These are phyloP conservation scores for Drosophila nikananu DNA, from an alignment of 1,140 invertebrate species.

Conservation along the genomic window DNA sequence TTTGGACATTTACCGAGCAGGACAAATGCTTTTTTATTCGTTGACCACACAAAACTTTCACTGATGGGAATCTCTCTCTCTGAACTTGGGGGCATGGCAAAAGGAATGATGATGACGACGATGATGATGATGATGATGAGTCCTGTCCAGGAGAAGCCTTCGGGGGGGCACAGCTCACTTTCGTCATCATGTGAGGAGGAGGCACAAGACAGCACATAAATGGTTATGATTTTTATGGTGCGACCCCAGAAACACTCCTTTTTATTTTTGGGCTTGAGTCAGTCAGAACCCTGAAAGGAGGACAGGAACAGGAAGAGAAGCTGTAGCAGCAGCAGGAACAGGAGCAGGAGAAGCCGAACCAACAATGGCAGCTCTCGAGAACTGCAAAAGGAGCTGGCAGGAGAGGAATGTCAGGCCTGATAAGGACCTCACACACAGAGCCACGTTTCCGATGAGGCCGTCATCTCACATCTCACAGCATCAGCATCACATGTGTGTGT, in stretches of 20 bases:
- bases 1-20: conserved; percentile 36
- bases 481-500: conserved; percentile 21
- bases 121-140: conserved; percentile 37
- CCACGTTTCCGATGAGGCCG: conserved; percentile 66
- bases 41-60: conserved; percentile 40
- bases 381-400: conserved; percentile 18
- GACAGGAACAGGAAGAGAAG: conserved; percentile 57
- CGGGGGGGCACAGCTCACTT: background rate
- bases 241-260: conserved; percentile 52
- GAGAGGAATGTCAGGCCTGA: conserved; percentile 26
- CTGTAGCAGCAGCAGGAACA: conserved; percentile 23
- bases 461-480: conserved; percentile 30
- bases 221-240: conserved; percentile 81
- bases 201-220: conserved; percentile 54
- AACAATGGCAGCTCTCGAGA: conserved; percentile 37
- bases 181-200: conserved; percentile 6
- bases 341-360: background rate
- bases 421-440: conserved; percentile 38
- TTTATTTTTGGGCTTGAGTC: conserved; percentile 58
- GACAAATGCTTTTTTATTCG: conserved; percentile 67
- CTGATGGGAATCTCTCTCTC: conserved; percentile 55
- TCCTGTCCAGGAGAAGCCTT: background rate
- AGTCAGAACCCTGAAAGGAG: conserved; percentile 19
- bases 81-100: conserved; percentile 6
- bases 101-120: conserved; percentile 1